These are phyloP conservation scores for Doryteuthis pealeii DNA, from an alignment of 1,140 invertebrate species.

Conservation along the genomic window DNA sequence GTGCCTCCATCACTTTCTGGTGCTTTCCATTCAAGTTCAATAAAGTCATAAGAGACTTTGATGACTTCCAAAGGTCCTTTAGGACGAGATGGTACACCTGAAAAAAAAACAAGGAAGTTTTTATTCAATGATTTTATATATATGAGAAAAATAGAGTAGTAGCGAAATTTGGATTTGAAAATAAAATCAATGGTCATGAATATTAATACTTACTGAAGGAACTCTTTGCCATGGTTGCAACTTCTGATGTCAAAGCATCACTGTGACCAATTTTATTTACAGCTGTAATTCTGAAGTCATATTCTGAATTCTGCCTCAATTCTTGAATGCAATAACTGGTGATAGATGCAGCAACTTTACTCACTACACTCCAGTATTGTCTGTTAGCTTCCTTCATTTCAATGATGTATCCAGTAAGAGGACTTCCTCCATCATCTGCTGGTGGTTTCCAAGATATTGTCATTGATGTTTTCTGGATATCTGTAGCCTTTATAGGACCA, in stretches of 20 bases:
- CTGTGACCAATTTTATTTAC: conserved; percentile 95
- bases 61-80: conserved; percentile 71
- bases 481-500: neutral
- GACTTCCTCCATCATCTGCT: conserved; percentile 87
- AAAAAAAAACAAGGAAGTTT: too few relatives aligned
- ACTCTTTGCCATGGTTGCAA: conserved; percentile 91
- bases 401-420: conserved; percentile 90
- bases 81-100: conserved; percentile 41
- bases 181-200: neutral
- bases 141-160: too few relatives aligned
- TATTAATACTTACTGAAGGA: conserved; percentile 74
- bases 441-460: neutral
- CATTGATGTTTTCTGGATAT: neutral
- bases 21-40: too few relatives aligned
- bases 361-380: conserved; percentile 71
- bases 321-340: conserved; percentile 71
- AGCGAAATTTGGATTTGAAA: neutral
- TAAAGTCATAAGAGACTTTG: conserved; percentile 87
- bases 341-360: conserved; percentile 69
- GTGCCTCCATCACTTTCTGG: too few relatives aligned
- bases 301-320: conserved; percentile 90
- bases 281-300: conserved; percentile 88
- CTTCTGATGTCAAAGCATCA: conserved; percentile 82
- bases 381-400: conserved; percentile 83
- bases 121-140: too few relatives aligned